Percentiles rank a stretch among this genome's conserved stretches.
Conservation (phyloP, 1,140 invertebrate species). For the Lethrus apterus region DNA sequence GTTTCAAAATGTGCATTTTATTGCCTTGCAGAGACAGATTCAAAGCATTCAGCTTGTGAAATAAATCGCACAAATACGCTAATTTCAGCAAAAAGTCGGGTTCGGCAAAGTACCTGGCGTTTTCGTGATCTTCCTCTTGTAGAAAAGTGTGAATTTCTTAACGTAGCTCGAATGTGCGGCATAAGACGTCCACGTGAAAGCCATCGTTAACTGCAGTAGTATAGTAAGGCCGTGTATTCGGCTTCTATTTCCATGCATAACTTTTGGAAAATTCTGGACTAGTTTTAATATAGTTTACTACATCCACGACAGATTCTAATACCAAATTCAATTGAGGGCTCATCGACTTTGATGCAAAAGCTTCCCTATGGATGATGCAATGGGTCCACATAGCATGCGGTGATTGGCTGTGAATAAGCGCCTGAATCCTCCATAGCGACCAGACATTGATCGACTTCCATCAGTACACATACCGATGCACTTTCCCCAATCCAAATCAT, state of each 20-base stretch:
- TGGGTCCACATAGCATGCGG: slow-evolving; percentile 13
- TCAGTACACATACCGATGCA: slow-evolving; percentile 28
- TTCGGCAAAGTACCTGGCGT: background rate
- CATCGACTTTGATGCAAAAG: slow-evolving; percentile 4
- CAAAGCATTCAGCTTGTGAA: background rate
- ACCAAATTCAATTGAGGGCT: slow-evolving; percentile 1
- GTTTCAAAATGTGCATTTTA: slow-evolving; percentile 13
- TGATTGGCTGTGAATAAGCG: slow-evolving; percentile 15
- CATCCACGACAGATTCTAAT: slow-evolving; percentile 10
- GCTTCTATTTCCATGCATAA: slow-evolving; percentile 29
- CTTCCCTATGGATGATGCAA: slow-evolving; percentile 19
- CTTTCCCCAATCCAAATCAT: slow-evolving; percentile 23
- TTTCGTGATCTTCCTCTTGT: background rate
- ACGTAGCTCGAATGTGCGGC: slow-evolving; percentile 22
- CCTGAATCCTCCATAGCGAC: slow-evolving; percentile 21
- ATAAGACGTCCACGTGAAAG: slow-evolving; percentile 24
- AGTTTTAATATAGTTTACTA: slow-evolving; percentile 23
- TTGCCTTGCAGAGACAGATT: slow-evolving; percentile 2
- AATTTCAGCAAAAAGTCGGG: background rate
- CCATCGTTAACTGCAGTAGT: slow-evolving; percentile 24
- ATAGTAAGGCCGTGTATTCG: slow-evolving; percentile 23
- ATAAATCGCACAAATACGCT: background rate
- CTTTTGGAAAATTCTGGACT: slow-evolving; percentile 30
- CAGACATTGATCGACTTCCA: slow-evolving; percentile 23
- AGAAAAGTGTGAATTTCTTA: slow-evolving; percentile 13